A percentile compares a stretch with the other conserved stretches of the same genome.
Evolutionary conservation across 2,797 vertebrate genomes (phyloP).

Genomic region (Yasuhikotakia modesta): DNA sequence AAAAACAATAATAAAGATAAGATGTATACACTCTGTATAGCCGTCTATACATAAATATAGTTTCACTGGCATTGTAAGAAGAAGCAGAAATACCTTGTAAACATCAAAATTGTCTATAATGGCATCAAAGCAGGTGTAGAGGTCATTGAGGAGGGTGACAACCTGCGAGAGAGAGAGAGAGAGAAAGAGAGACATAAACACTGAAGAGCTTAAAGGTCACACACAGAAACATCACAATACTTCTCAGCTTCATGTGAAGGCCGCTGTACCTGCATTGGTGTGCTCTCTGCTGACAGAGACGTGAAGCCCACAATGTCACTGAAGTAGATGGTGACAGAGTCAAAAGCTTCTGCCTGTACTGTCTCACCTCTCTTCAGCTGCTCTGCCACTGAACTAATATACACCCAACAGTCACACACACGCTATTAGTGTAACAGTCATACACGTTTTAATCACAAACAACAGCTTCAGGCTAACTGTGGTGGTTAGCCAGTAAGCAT

Average conservation of each 20-base stretch:
- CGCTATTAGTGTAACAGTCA: neutral
- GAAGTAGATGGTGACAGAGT: constrained; percentile 96
- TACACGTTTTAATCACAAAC: neutral
- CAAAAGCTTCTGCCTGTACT: constrained; percentile 90
- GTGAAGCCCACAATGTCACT: constrained; percentile 97
- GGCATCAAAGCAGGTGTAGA: constrained; percentile 95
- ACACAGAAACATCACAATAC: neutral
- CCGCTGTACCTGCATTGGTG: constrained; percentile 88
- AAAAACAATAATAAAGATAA: too few species aligned
- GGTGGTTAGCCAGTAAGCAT: constrained; percentile 18
- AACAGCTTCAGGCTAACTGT: neutral
- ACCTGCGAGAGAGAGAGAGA: constrained; percentile 63
- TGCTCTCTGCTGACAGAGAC: constrained; percentile 88
- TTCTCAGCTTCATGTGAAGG: neutral
- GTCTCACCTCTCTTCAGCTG: constrained; percentile 93
- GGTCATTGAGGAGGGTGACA: constrained; percentile 91
- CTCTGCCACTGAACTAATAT: constrained; percentile 87
- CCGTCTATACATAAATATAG: too few species aligned
- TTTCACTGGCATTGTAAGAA: neutral
- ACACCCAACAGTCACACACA: constrained; percentile 10
- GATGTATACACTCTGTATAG: too few species aligned
- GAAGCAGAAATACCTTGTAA: constrained; percentile 84
- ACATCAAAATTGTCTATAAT: constrained; percentile 98
- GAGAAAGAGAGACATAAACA: too few species aligned
- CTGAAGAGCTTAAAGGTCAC: neutral